Conservation (phyloP, 2,113 vertebrate species). For the Lepisosteus oculatus region DNA sequence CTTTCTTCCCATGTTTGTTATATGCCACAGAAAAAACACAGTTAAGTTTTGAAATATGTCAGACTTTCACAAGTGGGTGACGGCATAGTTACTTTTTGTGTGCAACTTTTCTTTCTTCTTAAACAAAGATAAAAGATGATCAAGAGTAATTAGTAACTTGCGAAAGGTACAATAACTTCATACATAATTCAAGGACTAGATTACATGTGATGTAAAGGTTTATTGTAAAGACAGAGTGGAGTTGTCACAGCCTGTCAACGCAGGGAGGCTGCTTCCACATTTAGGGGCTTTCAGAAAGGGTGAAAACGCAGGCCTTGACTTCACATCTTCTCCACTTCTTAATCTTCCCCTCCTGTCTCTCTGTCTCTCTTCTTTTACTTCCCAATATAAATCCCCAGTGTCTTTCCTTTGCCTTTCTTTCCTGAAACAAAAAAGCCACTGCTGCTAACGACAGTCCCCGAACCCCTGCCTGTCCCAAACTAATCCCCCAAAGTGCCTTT, state of each 20-base stretch:
- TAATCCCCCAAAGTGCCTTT: slow-evolving; percentile 60
- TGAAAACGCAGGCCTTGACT: slow-evolving; percentile 33
- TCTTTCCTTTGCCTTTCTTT: slow-evolving; percentile 43
- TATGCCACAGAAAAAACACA: no score
- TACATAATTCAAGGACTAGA: slow-evolving; percentile 68
- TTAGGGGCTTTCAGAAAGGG: slow-evolving; percentile 42
- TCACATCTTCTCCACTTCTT: slow-evolving; percentile 22
- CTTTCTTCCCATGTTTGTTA: no score
- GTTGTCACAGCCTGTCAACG: slow-evolving; percentile 43
- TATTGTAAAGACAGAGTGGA: slow-evolving; percentile 45
- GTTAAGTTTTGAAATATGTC: slow-evolving; percentile 14
- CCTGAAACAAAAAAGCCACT: slow-evolving; percentile 52
- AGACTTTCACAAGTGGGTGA: slow-evolving; percentile 53
- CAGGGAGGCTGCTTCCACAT: slow-evolving; percentile 45
- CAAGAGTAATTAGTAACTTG: slow-evolving; percentile 54
- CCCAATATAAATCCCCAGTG: slow-evolving; percentile 47
- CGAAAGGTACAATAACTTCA: slow-evolving; percentile 55
- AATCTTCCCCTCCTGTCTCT: slow-evolving; percentile 48
- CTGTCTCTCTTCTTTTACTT: slow-evolving; percentile 37
- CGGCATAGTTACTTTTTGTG: slow-evolving; percentile 57
- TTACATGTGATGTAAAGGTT: slow-evolving; percentile 31
- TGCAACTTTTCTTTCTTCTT: slow-evolving; percentile 25
- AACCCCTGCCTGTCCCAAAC: slow-evolving; percentile 29
- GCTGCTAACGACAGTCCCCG: slow-evolving; percentile 46
- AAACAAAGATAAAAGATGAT: slow-evolving; percentile 49